Evolutionary conservation across 2,797 vertebrate genomes (phyloP), one percentile per base, ranked within the genome.

Genomic region (Sylvilagus floridanus): DNA sequence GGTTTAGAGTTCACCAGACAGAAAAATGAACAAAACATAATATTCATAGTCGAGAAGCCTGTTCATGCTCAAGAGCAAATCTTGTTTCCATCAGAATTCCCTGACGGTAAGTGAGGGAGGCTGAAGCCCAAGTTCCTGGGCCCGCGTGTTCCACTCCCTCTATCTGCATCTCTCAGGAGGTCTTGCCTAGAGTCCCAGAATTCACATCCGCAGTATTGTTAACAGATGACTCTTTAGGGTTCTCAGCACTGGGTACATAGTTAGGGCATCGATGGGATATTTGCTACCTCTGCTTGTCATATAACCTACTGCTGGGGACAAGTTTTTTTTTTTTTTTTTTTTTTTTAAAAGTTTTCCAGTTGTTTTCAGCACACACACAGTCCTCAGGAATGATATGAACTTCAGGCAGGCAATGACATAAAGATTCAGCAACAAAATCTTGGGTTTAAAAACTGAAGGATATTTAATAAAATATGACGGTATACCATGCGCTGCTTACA

Each of bases 91-190:
- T 78, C 5, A 47, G n/a, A 78, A 11, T 77, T 19, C 30, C 47
- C 30, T 37, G 28, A 52, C 0, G 4, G 22, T 9, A 17, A 21
- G 7, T 50, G 30, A 30, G 60, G 16, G 10, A 5, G 17, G 0
- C 47, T 50, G n/a, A 85, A 68, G 42, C 10, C 22, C 12, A 60
- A 26, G 68, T 8, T 37, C 17, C 4, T 77, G 28, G 2, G 5
- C 2, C 7, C 2, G 22, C 11, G 4, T 13, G 47, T 5, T 22
- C 24, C 8, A 1, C 24, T 5, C 16, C 28, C 12, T 52, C 2
- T 2, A 52, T 30, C 16, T 32, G 4, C 32, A 16, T 37, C 4
- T 35, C 24, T 47, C 26, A 19, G 19, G 47, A 7, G 0, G 0
- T 32, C 16, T 63, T 2, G 12, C 13, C 24, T 10, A 63, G 19